A percentile compares a stretch with the other conserved stretches of the same genome.
These are phyloP conservation scores for Timema podura DNA, from an alignment of 2,888 invertebrate genomes.

Conservation along the genomic window DNA sequence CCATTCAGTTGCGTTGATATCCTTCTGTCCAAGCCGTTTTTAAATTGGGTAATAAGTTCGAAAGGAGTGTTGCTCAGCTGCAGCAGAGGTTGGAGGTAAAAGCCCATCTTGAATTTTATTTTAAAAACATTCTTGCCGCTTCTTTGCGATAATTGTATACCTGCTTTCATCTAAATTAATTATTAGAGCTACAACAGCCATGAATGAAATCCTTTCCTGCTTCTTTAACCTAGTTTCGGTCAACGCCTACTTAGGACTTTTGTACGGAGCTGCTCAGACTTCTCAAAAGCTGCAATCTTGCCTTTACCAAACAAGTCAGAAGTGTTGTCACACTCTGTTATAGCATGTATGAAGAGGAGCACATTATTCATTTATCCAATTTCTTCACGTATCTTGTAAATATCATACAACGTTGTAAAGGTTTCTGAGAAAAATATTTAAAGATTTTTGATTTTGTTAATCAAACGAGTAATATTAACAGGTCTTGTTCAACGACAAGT, in stretches of 20 bases:
- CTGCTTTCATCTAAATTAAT: conserved; percentile 4
- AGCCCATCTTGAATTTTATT: neutral
- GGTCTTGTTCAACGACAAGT: conserved; percentile 2
- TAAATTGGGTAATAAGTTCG: neutral
- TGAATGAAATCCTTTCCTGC: neutral
- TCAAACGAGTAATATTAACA: neutral
- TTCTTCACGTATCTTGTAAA: neutral
- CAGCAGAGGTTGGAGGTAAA: neutral
- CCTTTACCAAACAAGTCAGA: neutral
- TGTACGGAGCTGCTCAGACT: neutral
- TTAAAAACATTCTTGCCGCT: conserved; percentile 7
- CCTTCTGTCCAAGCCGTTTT: conserved; percentile 2
- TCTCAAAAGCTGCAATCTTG: neutral
- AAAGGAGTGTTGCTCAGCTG: neutral
- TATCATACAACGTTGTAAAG: neutral
- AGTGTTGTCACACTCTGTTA: neutral
- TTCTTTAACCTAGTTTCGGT: neutral
- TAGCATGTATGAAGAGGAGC: neutral
- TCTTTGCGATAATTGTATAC: neutral
- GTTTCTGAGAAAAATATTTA: neutral
- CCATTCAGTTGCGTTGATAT: neutral
- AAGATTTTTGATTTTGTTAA: neutral
- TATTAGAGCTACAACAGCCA: neutral
- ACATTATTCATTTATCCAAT: neutral
- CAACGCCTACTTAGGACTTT: neutral